A percentile compares a stretch with the other conserved stretches of the same genome.
Evolutionary conservation across 2,797 vertebrate genomes (phyloP).

Genomic region (Huso huso): DNA sequence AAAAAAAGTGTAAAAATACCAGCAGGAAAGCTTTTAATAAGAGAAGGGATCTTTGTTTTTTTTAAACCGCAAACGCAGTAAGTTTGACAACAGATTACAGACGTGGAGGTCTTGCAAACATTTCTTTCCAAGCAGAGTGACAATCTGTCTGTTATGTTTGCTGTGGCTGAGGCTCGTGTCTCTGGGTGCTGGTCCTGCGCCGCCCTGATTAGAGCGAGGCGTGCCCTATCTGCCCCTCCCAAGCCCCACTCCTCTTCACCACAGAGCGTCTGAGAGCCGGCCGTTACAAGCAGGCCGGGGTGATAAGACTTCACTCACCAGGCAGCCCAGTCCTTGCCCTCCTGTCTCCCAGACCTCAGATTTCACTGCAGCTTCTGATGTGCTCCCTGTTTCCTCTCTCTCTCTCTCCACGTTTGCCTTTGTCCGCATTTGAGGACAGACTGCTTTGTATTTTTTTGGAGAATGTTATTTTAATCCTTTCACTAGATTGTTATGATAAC

Average conservation of each 20-base stretch:
- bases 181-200: constrained; percentile 36
- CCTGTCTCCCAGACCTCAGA: constrained; percentile 48
- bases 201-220: constrained; percentile 46
- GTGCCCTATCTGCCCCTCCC: constrained; percentile 60
- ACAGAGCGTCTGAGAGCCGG: constrained; percentile 33
- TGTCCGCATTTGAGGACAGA: too few species aligned
- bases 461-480: too few species aligned
- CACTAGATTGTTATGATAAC: too few species aligned
- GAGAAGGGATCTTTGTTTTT: too few species aligned
- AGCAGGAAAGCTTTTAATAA: too few species aligned
- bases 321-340: constrained; percentile 40
- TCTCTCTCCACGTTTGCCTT: constrained; percentile 18
- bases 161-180: constrained; percentile 31
- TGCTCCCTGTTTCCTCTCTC: not conserved
- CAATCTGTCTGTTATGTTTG: constrained; percentile 49
- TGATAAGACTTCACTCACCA: constrained; percentile 80
- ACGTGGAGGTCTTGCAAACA: too few species aligned
- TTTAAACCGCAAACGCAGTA: too few species aligned
- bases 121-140: constrained; percentile 29
- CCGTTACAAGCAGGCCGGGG: constrained; percentile 70
- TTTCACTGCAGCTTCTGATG: constrained; percentile 41
- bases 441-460: too few species aligned
- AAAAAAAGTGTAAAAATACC: too few species aligned
- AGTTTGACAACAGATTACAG: too few species aligned
- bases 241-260: constrained; percentile 44